Base-by-base conservation (phyloP, 2,797 vertebrate species). In the Aythya fuligula region DNA sequence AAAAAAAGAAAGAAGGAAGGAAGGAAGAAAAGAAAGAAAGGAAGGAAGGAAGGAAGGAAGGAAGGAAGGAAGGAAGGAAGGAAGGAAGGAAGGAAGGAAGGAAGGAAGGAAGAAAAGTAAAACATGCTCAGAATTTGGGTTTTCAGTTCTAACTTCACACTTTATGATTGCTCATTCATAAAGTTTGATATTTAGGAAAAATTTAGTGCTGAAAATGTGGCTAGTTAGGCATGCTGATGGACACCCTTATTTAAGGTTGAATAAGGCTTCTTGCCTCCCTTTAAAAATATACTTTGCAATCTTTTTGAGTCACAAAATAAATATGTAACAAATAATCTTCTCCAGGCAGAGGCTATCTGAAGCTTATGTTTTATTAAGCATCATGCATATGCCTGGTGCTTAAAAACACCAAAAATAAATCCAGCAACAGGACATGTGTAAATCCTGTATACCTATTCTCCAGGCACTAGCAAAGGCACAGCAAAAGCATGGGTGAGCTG, bases 381-480 rank as follows among this genome's bases (percentile, higher is more conserved):
- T 60, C 45, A 32, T 67, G 58, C 72, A 62, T 71, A 75, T 49
- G 53, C 8, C 36, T 54, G 62, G 57, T 51, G 36, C 75, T 92
- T 96, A 72, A 91, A 89, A 93, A 69, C 56, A 11, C 61, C 41
- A 21, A 51, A 20, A 83, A 87, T 87, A 90, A 83, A 94, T 58
- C 72, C 57, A 77, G 78, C 38, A 77, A 54, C 19, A 85, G 71
- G 74, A 80, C 39, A 41, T 1, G 4, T 53, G 77, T 83, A 95
- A 95, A 89, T 89, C 74, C 84, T 54, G 28, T n/a, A n/a, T 92
- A 22, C 45, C 81, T 83, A 16, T 89, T 94, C 72, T 90, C 60
- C 65, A 1, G 19, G 38, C 80, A 20, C 65, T 54, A 54, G 54
- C 89, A 92, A 93, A 87, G 92, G 61, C 86, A 90, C 32, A 62